These are phyloP conservation scores for Fragum sueziense DNA, from an alignment of 2,888 invertebrate genomes.

Conservation along the genomic window DNA sequence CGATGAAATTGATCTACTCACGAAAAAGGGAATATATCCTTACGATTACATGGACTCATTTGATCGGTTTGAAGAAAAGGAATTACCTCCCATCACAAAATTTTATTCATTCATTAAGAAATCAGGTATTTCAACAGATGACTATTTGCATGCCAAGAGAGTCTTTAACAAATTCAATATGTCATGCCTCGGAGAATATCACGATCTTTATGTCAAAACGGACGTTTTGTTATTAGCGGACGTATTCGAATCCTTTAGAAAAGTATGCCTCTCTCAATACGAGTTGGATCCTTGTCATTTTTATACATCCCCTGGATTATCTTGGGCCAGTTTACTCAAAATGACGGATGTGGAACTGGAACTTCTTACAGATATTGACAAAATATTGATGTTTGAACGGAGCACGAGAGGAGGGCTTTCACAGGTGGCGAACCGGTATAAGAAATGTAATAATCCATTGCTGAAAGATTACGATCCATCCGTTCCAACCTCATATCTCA, in stretches of 20 bases:
- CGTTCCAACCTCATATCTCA: conserved; percentile 25
- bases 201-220: conserved; percentile 31
- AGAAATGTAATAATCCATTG: conserved; percentile 45
- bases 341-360: conserved; percentile 42
- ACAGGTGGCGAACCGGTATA: conserved; percentile 39
- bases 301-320: conserved; percentile 43
- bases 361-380: conserved; percentile 42
- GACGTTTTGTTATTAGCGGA: conserved; percentile 34
- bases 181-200: conserved; percentile 28
- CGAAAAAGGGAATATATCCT: conserved; percentile 48
- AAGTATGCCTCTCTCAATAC: conserved; percentile 32
- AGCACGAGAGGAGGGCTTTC: conserved; percentile 41
- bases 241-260: conserved; percentile 39
- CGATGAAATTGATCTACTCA: conserved; percentile 22
- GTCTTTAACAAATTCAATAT: conserved; percentile 25
- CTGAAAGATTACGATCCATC: conserved; percentile 30
- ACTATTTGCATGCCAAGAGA: conserved; percentile 28
- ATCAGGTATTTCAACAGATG: conserved; percentile 34
- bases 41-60: conserved; percentile 48
- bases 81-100: conserved; percentile 31
- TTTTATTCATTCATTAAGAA: conserved; percentile 41
- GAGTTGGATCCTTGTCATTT: conserved; percentile 44
- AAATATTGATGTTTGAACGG: conserved; percentile 33
- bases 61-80: conserved; percentile 41
- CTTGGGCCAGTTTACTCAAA: conserved; percentile 41